Percentiles rank a stretch among this genome's conserved stretches.
phyloP scores from a whole-genome alignment of 2,113 vertebrate genomes.

The Donacobius atricapilla region DNA sequence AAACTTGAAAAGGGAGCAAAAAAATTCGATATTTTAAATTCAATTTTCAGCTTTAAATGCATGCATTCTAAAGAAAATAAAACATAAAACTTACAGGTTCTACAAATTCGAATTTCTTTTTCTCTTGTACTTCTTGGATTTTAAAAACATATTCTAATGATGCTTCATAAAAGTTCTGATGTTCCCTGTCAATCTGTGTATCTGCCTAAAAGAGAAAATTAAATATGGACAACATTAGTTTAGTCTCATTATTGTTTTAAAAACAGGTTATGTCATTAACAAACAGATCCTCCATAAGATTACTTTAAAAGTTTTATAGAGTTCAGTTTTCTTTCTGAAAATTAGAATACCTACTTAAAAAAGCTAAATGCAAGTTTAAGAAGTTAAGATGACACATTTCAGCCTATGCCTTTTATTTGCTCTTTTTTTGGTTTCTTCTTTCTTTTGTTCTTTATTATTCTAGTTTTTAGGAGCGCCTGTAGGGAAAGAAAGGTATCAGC shows the following conservation, averaged over 20 bases:
- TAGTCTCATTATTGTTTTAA: background rate
- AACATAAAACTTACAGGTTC: constrained; percentile 84
- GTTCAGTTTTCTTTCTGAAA: background rate
- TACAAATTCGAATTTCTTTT: constrained; percentile 99
- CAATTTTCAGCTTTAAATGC: background rate
- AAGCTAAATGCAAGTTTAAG: background rate
- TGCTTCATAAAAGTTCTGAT: constrained; percentile 94
- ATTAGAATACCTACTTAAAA: background rate
- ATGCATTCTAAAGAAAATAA: background rate
- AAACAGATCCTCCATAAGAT: background rate
- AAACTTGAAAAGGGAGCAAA: background rate
- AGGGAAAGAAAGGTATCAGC: background rate
- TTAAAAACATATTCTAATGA: constrained; percentile 98
- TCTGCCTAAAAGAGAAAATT: constrained; percentile 82
- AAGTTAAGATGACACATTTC: background rate
- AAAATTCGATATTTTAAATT: background rate
- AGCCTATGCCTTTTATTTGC: background rate
- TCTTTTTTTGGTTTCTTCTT: background rate
- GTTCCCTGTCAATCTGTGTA: constrained; percentile 90
- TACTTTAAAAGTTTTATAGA: background rate
- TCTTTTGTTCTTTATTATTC: background rate
- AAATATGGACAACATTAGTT: background rate
- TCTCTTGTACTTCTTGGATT: constrained; percentile 98
- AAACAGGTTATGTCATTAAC: background rate
- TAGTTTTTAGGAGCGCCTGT: background rate